Conservation (phyloP, 2,113 vertebrate genomes). For the Phocoena sinus region DNA sequence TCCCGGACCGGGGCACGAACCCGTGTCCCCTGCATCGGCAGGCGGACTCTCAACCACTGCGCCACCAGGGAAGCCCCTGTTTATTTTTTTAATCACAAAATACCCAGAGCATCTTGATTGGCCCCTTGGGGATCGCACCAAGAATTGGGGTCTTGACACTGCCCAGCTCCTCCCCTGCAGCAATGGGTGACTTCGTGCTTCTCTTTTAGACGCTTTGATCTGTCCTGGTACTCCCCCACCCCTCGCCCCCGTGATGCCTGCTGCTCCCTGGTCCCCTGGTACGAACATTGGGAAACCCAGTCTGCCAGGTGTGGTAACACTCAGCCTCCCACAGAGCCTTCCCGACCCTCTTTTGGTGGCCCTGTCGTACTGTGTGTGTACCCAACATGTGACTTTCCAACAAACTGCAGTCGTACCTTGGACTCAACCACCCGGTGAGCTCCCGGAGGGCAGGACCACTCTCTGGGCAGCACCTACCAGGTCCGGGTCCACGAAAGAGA, state of each 20-base stretch:
- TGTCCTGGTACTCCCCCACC: background rate
- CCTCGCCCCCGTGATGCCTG: background rate
- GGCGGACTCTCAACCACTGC: too few species aligned
- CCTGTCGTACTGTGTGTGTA: background rate
- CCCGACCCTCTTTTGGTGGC: background rate
- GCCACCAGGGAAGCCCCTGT: background rate
- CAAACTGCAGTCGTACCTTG: background rate
- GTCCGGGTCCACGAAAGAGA: background rate
- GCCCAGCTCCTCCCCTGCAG: background rate
- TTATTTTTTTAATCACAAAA: background rate
- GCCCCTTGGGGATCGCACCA: background rate
- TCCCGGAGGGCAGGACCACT: background rate
- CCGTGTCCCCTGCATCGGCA: too few species aligned
- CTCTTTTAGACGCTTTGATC: background rate
- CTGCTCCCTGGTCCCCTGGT: background rate
- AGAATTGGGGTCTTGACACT: background rate
- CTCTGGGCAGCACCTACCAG: background rate
- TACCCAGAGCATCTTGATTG: background rate
- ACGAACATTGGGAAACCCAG: background rate
- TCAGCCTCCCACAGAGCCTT: background rate
- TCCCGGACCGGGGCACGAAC: fast-evolving
- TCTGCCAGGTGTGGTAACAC: background rate
- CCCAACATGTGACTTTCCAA: background rate
- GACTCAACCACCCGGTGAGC: background rate
- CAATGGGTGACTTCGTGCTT: background rate